These are phyloP conservation scores for Pogoniulus pusillus DNA, from an alignment of 2,797 vertebrate genomes.

Conservation along the genomic window DNA sequence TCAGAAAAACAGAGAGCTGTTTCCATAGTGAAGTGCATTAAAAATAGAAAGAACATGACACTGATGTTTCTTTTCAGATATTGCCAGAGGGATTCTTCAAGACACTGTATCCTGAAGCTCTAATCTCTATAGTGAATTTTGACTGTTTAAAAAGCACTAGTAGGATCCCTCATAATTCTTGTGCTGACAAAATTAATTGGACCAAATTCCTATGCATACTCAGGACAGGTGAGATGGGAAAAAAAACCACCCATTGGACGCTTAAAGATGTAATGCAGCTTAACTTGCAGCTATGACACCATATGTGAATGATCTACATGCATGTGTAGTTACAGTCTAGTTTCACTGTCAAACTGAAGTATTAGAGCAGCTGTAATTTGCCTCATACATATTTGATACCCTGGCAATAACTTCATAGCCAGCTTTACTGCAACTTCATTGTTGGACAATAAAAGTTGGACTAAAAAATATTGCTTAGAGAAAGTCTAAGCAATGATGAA, in stretches of 20 bases:
- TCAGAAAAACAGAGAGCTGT: neutral
- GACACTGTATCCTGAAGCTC: neutral
- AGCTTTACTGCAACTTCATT: neutral
- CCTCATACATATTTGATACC: neutral
- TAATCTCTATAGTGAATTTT: neutral
- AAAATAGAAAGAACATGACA: constrained; percentile 47
- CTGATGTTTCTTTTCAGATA: constrained; percentile 26
- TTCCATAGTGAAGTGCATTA: constrained; percentile 50
- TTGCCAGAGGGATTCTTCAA: constrained; percentile 23
- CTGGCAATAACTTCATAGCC: neutral
- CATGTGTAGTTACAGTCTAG: neutral
- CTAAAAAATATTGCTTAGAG: neutral
- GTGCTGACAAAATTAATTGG: constrained; percentile 44
- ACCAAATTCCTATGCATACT: neutral
- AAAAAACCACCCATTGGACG: constrained; percentile 29
- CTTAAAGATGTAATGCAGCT: constrained; percentile 13
- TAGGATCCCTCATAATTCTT: constrained; percentile 9
- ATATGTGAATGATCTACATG: neutral
- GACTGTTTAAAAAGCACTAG: constrained; percentile 10
- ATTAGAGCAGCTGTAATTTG: neutral
- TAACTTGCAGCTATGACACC: constrained; percentile 16
- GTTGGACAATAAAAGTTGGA: neutral
- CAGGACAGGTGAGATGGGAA: constrained; percentile 26
- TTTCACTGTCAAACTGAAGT: neutral
- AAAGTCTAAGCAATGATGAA: neutral